phyloP scores from a whole-genome alignment of 2,797 vertebrate genomes.

The Halcyon chelicuti region DNA sequence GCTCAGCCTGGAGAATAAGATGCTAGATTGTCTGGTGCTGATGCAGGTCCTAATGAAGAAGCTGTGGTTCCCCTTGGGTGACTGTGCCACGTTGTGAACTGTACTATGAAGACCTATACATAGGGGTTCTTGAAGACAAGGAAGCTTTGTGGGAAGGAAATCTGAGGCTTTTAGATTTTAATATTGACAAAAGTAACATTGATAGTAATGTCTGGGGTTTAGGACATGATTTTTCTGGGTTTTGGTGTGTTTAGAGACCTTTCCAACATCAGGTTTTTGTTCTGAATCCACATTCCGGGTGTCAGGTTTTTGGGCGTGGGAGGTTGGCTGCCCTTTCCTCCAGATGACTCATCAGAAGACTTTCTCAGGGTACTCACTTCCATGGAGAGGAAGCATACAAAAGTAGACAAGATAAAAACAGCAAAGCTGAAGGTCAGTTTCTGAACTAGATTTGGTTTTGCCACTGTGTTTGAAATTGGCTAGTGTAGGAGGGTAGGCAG shows the following conservation, averaged over 20 bases:
- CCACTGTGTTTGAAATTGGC: neutral
- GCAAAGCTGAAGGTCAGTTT: constrained; percentile 47
- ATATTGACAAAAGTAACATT: neutral
- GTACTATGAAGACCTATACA: fast-evolving
- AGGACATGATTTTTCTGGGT: neutral
- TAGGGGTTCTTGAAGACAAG: neutral
- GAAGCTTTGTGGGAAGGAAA: neutral
- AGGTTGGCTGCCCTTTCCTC: constrained; percentile 39
- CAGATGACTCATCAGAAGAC: constrained; percentile 33
- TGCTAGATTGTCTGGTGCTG: neutral
- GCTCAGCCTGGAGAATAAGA: neutral
- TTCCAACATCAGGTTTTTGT: neutral
- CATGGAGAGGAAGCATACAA: neutral
- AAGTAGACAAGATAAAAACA: constrained; percentile 2
- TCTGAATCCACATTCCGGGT: neutral
- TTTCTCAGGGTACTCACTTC: neutral
- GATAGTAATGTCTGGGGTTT: neutral
- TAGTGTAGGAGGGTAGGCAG: neutral
- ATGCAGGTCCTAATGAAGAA: neutral
- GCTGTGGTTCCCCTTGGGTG: neutral
- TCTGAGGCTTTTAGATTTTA: neutral
- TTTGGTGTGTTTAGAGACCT: neutral
- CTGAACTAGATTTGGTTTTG: neutral
- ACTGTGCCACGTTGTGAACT: neutral
- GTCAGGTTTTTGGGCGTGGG: constrained; percentile 15